phyloP scores from a whole-genome alignment of 2,797 vertebrate genomes.

The Falco rusticolus region DNA sequence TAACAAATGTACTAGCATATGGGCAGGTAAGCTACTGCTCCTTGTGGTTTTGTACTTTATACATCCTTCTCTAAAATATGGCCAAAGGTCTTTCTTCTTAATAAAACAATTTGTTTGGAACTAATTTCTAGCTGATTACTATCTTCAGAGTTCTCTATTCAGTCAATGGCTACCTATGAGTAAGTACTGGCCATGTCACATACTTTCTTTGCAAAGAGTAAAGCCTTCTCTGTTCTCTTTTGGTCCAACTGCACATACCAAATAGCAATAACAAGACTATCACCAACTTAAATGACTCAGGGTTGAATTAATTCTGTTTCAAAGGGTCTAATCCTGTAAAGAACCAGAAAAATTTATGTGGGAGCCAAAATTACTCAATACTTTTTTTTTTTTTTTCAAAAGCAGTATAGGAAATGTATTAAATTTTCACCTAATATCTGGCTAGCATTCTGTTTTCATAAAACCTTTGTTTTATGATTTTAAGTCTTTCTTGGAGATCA shows the following conservation, averaged over 20 bases:
- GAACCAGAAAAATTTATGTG: background rate
- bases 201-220: background rate
- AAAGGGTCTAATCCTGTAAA: background rate
- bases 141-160: background rate
- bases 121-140: background rate
- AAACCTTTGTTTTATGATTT: background rate
- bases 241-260: background rate
- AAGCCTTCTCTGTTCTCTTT: background rate
- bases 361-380: background rate
- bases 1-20: background rate
- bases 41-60: background rate
- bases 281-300: background rate
- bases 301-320: background rate
- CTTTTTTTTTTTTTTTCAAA: background rate
- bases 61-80: background rate
- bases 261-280: background rate
- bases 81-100: background rate
- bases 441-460: background rate
- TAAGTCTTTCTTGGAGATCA: background rate
- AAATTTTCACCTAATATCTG: background rate
- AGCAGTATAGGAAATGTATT: background rate
- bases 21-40: slow-evolving; percentile 4
- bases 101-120: background rate
- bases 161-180: background rate
- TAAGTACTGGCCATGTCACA: background rate